A percentile compares a stretch with the other conserved stretches of the same genome.
Evolutionary conservation across 2,797 vertebrate genomes (phyloP).

Genomic region (Sarcoramphus papa): DNA sequence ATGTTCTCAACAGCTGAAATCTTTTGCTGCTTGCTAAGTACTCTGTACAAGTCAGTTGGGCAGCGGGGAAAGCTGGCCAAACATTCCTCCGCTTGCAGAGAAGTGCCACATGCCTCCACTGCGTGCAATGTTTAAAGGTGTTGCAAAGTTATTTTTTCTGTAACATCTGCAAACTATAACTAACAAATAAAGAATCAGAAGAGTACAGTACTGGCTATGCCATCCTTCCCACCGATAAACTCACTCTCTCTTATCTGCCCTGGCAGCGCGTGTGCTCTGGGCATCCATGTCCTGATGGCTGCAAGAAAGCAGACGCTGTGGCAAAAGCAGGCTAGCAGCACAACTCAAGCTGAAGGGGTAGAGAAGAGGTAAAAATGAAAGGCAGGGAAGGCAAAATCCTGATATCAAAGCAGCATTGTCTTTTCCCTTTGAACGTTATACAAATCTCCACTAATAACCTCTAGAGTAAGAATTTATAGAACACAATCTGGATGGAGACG

Average conservation of each 20-base stretch:
- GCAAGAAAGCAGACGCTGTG: neutral
- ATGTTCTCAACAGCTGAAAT: neutral
- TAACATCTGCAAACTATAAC: neutral
- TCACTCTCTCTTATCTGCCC: neutral
- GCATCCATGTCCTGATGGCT: neutral
- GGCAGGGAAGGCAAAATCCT: neutral
- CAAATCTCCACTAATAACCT: neutral
- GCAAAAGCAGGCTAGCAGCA: neutral
- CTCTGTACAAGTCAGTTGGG: neutral
- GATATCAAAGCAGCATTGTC: neutral
- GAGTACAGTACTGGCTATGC: neutral
- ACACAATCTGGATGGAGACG: neutral
- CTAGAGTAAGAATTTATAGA: neutral
- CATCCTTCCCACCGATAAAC: neutral
- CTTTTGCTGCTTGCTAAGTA: neutral
- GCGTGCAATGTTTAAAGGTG: neutral
- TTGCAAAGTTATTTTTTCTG: neutral
- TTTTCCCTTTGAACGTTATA: neutral
- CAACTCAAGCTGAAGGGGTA: neutral
- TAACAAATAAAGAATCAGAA: neutral
- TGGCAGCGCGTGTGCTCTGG: neutral
- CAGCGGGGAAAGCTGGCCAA: neutral
- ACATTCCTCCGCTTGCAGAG: neutral
- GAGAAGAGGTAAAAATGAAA: neutral
- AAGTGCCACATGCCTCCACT: neutral